A percentile compares a stretch with the other conserved stretches of the same genome.
Evolutionary conservation across 2,888 invertebrate species (phyloP).

Genomic region (Drosophila merina): DNA sequence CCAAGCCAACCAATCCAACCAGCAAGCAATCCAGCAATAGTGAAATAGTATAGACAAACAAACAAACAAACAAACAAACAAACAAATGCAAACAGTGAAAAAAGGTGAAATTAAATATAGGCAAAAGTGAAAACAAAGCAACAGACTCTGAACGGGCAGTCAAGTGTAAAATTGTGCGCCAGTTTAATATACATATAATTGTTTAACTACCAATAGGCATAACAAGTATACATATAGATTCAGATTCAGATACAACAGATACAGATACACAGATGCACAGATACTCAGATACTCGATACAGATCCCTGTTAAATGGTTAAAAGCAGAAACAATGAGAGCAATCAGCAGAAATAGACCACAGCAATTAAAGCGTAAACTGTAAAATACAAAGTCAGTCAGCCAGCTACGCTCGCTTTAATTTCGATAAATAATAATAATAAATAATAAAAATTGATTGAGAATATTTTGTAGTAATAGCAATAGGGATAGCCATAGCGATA

Average conservation of each 20-base stretch:
- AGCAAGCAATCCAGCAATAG: conserved; percentile 74
- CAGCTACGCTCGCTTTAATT: conserved; percentile 49
- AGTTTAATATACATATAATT: conserved; percentile 64
- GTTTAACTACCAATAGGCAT: conserved; percentile 45
- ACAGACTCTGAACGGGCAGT: conserved; percentile 62
- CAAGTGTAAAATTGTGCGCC: conserved; percentile 80
- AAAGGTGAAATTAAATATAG: conserved; percentile 79
- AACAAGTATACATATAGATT: conserved; percentile 39
- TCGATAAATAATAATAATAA: conserved; percentile 20
- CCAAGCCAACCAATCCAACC: conserved; percentile 46
- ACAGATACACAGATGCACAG: conserved; percentile 36
- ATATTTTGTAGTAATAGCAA: conserved; percentile 18
- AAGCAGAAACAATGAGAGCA: conserved; percentile 41
- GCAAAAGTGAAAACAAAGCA: conserved; percentile 64
- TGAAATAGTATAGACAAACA: conserved; percentile 78
- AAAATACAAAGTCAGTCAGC: conserved; percentile 41
- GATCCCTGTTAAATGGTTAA: conserved; percentile 30
- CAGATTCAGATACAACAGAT: conserved; percentile 18
- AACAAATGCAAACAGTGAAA: conserved; percentile 75
- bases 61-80: conserved; percentile 55
- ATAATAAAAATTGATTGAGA: conserved; percentile 26
- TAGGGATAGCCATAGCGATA: not conserved
- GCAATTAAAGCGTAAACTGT: conserved; percentile 41
- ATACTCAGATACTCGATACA: conserved; percentile 22
- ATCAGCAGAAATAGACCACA: conserved; percentile 49